A percentile compares a stretch with the other conserved stretches of the same genome.
phyloP scores from a whole-genome alignment of 2,888 invertebrate species.

The Vanessa cardui region DNA sequence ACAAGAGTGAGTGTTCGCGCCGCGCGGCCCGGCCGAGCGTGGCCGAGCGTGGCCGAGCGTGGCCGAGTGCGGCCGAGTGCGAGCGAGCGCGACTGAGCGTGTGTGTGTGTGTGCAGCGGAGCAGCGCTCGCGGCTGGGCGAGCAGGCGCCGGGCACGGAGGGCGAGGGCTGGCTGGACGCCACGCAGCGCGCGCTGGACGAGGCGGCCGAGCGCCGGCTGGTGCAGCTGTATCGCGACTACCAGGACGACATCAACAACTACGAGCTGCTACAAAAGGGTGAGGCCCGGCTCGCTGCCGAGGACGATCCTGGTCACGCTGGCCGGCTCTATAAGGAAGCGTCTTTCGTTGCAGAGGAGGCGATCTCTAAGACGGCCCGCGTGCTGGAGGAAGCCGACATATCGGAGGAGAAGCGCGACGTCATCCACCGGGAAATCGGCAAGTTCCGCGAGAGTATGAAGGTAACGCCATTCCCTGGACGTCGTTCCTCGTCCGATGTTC shows the following conservation, averaged over 20 bases:
- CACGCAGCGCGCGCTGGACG: constrained; percentile 88
- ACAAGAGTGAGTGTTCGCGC: constrained; percentile 86
- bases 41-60: too few relatives aligned
- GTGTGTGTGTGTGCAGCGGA: constrained; percentile 51
- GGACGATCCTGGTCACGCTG: too few relatives aligned
- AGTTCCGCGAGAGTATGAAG: constrained; percentile 98
- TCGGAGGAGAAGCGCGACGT: constrained; percentile 98
- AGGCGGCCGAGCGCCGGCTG: constrained; percentile 89
- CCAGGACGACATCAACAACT: constrained; percentile 88
- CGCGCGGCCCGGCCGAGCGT: not conserved
- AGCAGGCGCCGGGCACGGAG: constrained; percentile 69
- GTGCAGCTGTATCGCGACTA: constrained; percentile 92
- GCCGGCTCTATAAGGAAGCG: too few relatives aligned
- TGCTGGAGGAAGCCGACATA: constrained; percentile 92
- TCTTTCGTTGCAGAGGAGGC: constrained; percentile 82
- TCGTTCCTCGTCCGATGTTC: constrained; percentile 13
- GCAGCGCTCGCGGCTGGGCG: constrained; percentile 57
- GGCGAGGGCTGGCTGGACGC: constrained; percentile 85
- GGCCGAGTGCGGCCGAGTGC: not conserved
- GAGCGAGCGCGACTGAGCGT: not conserved
- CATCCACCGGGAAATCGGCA: constrained; percentile 98
- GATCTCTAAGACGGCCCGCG: constrained; percentile 85
- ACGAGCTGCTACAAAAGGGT: constrained; percentile 85
- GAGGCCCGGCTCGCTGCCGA: not conserved
- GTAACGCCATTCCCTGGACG: constrained; percentile 65